Base-by-base conservation (phyloP, 2,888 invertebrate species). In the Lamellibrachia satsuma region DNA sequence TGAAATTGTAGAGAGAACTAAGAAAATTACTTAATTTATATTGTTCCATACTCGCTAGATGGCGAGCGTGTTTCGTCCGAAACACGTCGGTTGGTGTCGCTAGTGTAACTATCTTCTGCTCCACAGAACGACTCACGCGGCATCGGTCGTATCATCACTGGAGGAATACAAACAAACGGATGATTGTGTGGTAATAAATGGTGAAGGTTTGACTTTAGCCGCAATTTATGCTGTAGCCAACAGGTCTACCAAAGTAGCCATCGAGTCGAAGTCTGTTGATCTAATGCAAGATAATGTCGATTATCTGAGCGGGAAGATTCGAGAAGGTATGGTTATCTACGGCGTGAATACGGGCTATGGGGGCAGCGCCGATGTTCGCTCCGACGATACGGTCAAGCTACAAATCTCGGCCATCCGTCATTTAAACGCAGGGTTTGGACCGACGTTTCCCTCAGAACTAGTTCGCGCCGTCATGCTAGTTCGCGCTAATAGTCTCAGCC, bases 381-480 rank as follows among this genome's bases (percentile, higher is more conserved):
- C 92, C 22, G 52, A 51, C 11, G 93, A 94, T 60, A 91, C 92
- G 6, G 75, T 90, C 7, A 92, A 91, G 11, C 90, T 94, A 2
- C 94, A 94, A 92, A 91, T 90, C 22, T 57, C 93, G 8, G 93
- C 94, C 2, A 91, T 94, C 60, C 92, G 90, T 11, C 94, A 93
- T 92, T 91, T 94, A 27, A 94, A 94, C 52, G 94, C 92, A 39
- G 94, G 94, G 92, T 92, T 91, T 94, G 52, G 39, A n/a, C 39
- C n/a, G 15, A 52, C 93, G 1, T 94, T 94, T 90, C 92, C 93
- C 0, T 11, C 39, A 39, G 93, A 94, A 8, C 92, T 94, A 15
- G 94, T 94, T 51, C 92, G 95, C 52, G 95, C 94, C 11, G 93
- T 94, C 57, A 94, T 95, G 93, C 94, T 95, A 51, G 95, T 95